Percentiles rank a stretch among this genome's conserved stretches.
Evolutionary conservation across 2,797 vertebrate species (phyloP).

Genomic region (Labeo calbasu): DNA sequence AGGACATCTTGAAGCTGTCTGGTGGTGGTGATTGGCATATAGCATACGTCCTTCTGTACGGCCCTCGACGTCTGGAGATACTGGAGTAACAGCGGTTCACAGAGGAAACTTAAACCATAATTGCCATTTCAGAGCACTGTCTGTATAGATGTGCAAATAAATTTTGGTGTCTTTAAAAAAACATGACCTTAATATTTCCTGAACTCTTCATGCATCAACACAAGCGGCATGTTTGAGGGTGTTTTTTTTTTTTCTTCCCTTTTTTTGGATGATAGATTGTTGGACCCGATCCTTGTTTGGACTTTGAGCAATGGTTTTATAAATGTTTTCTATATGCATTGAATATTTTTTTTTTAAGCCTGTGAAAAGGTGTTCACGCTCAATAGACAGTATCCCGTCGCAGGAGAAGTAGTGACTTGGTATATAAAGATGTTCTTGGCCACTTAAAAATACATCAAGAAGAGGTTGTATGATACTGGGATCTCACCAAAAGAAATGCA

Average conservation of each 20-base stretch:
- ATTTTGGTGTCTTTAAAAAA: conserved; percentile 84
- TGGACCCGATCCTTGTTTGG: conserved; percentile 67
- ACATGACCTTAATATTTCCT: conserved; percentile 76
- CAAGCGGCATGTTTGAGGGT: conserved; percentile 69
- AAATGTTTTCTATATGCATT: conserved; percentile 78
- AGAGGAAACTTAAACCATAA: conserved; percentile 61
- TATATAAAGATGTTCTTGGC: conserved; percentile 63
- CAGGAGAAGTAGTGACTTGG: conserved; percentile 52
- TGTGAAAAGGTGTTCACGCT: conserved; percentile 72
- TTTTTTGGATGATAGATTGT: conserved; percentile 52
- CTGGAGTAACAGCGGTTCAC: conserved; percentile 83
- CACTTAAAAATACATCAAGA: neutral
- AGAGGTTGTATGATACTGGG: neutral
- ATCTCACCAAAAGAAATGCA: neutral
- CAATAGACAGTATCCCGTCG: conserved; percentile 66
- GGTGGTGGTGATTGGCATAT: conserved; percentile 99
- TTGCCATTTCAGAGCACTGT: conserved; percentile 85
- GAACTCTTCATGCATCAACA: conserved; percentile 66
- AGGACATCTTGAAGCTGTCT: conserved; percentile 95
- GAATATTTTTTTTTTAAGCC: conserved; percentile 75
- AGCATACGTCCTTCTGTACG: conserved; percentile 97
- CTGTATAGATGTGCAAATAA: conserved; percentile 96
- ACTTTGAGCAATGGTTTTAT: conserved; percentile 63
- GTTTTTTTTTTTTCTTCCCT: conserved; percentile 3
- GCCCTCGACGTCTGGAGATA: conserved; percentile 91